Conservation (phyloP, 2,113 vertebrate species). For the Clupea harengus region DNA sequence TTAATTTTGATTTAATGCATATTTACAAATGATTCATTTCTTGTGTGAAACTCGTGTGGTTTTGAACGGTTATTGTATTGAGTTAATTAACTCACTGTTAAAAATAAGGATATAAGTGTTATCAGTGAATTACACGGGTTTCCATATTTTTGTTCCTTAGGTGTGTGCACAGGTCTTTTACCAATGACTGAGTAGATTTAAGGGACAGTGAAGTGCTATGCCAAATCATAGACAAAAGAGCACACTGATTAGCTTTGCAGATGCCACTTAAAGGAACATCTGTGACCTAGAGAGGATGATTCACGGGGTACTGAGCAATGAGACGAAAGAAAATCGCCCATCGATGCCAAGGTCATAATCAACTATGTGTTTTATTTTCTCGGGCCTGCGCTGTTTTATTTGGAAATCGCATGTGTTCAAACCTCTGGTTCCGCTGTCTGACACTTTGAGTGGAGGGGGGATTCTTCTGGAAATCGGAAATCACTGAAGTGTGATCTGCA, state of each 20-base stretch:
- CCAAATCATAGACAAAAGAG: neutral
- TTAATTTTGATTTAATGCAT: too few species aligned
- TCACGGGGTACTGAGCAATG: constrained; percentile 43
- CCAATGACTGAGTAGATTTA: neutral
- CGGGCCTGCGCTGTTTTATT: constrained; percentile 51
- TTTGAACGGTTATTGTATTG: neutral
- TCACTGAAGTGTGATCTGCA: constrained; percentile 47
- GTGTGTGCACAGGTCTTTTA: neutral
- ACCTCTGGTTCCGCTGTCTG: constrained; percentile 15
- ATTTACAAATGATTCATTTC: too few species aligned
- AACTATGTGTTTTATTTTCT: constrained; percentile 54
- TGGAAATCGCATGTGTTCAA: constrained; percentile 46
- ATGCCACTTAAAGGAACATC: constrained; percentile 40
- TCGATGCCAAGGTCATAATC: constrained; percentile 51
- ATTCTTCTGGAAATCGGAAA: constrained; percentile 24
- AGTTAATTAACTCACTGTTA: neutral
- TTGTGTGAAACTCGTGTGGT: neutral
- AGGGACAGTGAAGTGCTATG: neutral
- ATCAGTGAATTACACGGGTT: neutral
- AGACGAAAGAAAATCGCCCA: constrained; percentile 38
- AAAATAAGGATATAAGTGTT: neutral
- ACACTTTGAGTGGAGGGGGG: constrained; percentile 19
- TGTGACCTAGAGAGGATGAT: constrained; percentile 45
- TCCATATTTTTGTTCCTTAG: neutral
- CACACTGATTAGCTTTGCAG: constrained; percentile 43